Evolutionary conservation across 2,113 vertebrate genomes (phyloP).

Genomic region (Cynocephalus volans): DNA sequence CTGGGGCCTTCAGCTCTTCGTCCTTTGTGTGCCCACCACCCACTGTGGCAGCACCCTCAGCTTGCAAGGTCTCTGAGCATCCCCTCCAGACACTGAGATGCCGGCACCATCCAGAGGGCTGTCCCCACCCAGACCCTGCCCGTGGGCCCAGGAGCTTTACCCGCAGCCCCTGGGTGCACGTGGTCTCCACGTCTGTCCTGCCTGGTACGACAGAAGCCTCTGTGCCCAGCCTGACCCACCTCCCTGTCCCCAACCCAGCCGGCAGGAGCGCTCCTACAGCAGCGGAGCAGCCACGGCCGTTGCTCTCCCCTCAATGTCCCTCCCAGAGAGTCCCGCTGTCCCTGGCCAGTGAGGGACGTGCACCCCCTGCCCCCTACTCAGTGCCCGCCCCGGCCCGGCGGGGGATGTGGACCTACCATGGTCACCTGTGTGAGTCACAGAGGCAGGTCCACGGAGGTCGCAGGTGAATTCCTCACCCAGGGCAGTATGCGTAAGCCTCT

Average conservation of each 20-base stretch:
- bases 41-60: not conserved
- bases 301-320: too few species aligned
- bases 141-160: not conserved
- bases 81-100: not conserved
- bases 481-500: too few species aligned
- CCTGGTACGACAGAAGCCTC: not conserved
- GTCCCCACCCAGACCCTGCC: not conserved
- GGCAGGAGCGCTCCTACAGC: too few species aligned
- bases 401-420: not conserved
- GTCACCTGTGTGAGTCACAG: not conserved
- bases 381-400: not conserved
- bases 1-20: not conserved
- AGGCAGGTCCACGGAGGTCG: too few species aligned
- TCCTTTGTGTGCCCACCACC: not conserved
- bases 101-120: not conserved
- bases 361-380: not conserved
- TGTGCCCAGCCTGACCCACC: not conserved
- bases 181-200: not conserved
- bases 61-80: not conserved
- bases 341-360: not conserved
- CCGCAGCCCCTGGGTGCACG: not conserved
- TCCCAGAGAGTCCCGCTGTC: not conserved
- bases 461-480: accelerated
- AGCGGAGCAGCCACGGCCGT: too few species aligned
- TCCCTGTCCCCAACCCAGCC: too few species aligned